These are phyloP conservation scores for Mimas tiliae DNA, from an alignment of 2,888 invertebrate species.

Conservation along the genomic window DNA sequence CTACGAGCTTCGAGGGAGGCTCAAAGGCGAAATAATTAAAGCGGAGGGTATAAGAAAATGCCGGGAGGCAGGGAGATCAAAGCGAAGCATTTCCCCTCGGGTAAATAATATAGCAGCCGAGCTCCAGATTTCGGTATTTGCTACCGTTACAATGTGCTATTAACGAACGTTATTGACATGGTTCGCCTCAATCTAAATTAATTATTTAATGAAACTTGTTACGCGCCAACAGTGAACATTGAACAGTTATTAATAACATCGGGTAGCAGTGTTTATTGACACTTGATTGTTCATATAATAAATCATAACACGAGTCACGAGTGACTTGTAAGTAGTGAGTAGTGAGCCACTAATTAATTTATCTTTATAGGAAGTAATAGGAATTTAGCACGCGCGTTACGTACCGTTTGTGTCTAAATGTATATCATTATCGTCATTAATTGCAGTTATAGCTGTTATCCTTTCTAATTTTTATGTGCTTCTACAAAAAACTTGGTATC, in stretches of 20 bases:
- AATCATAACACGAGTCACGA: conserved; percentile 20
- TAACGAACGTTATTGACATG: conserved; percentile 48
- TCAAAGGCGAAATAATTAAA: conserved; percentile 83
- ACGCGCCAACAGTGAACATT: conserved; percentile 15
- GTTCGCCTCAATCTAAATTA: conserved; percentile 49
- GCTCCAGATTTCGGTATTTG: conserved; percentile 61
- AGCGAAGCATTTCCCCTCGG: conserved; percentile 70
- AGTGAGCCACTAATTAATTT: conserved; percentile 18
- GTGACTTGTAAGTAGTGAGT: background rate
- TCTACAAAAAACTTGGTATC: background rate
- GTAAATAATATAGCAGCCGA: conserved; percentile 67
- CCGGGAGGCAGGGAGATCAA: conserved; percentile 72
- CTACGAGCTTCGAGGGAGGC: conserved; percentile 65
- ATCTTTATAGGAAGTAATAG: conserved; percentile 17
- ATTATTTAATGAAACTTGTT: conserved; percentile 39
- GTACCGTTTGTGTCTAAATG: background rate
- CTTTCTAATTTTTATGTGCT: conserved; percentile 7
- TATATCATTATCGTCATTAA: background rate
- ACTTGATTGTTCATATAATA: conserved; percentile 20
- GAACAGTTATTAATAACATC: conserved; percentile 1
- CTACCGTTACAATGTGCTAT: conserved; percentile 49
- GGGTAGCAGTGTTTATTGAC: conserved; percentile 19
- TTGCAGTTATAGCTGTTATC: background rate
- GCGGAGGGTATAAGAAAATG: conserved; percentile 77
- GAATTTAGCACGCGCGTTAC: conserved; percentile 12